These are phyloP conservation scores for Rhynchonema sp. DNA, from an alignment of 2,888 invertebrate species.

Conservation along the genomic window DNA sequence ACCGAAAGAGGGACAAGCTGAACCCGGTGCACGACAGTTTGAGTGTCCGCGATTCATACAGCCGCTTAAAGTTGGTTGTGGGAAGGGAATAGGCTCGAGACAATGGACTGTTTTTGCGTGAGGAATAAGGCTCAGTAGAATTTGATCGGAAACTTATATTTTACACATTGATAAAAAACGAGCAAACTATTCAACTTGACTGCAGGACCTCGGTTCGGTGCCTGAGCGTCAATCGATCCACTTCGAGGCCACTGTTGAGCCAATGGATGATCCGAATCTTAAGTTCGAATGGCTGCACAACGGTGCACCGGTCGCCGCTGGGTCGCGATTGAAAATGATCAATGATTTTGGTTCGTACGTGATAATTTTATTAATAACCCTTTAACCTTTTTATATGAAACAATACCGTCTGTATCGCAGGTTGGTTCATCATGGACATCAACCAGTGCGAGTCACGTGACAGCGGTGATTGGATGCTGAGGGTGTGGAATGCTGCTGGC, in stretches of 20 bases:
- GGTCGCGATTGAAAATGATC: constrained; percentile 75
- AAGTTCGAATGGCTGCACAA: constrained; percentile 77
- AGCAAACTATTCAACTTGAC: background rate
- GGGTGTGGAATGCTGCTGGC: constrained; percentile 74
- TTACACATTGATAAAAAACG: background rate
- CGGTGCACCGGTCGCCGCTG: constrained; percentile 44
- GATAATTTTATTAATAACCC: too few relatives aligned
- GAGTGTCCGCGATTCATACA: constrained; percentile 12
- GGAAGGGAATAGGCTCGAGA: too few relatives aligned
- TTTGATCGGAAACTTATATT: too few relatives aligned
- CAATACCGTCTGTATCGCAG: too few relatives aligned
- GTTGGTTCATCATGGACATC: constrained; percentile 73
- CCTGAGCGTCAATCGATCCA: constrained; percentile 62
- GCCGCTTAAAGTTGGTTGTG: constrained; percentile 1
- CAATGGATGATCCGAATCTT: constrained; percentile 58
- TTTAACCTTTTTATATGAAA: constrained; percentile 39
- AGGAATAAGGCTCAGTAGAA: too few relatives aligned
- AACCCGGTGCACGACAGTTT: constrained; percentile 16
- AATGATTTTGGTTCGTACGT: constrained; percentile 83
- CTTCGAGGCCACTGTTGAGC: constrained; percentile 77
- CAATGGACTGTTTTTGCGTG: too few relatives aligned
- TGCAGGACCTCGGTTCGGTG: constrained; percentile 13
- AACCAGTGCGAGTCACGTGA: constrained; percentile 44
- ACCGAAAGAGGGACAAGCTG: constrained; percentile 13
- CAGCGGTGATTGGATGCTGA: constrained; percentile 73